Evolutionary conservation across 2,113 vertebrate species (phyloP), one percentile per base, ranked within the genome.

Genomic region (Tricholaema leucomelas): DNA sequence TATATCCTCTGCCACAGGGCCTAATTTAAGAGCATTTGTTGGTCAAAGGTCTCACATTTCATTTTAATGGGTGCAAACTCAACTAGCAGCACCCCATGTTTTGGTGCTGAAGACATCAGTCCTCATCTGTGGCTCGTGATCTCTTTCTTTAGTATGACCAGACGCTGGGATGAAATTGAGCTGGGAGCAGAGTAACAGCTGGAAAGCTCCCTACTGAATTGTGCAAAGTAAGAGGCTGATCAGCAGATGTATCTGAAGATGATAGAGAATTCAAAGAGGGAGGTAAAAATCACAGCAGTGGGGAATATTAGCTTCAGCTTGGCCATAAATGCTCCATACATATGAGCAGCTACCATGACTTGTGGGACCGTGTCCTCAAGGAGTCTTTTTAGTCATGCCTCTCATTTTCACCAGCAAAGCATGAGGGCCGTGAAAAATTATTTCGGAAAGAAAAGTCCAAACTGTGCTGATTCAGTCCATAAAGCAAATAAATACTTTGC

Each of bases 401-500:
- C 59, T 40, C 31, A 46, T 59, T 85, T 87, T 59, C 25, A 31
- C 36, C n/a, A 60, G 42, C 25, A 60, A 82, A 73, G 8, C 31
- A 59, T 87, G 38, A 13, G 46, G 25, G 11, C 42, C 73, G 56
- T 84, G n/a, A 60, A 46, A 66, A 64, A 15, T 27, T 52, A 59
- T 55, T 79, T 84, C 13, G 10, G 58, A 73, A 60, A 52, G 10
- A n/a, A 33, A 75, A 56, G 35, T 46, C 2, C 38, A 72, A 91
- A 84, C 38, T 60, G 27, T 74, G 36, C 48, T 78, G 85, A 59
- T 90, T 90, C 27, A 52, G 25, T 48, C 42, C 19, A 61, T 58
- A 70, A 86, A 93, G 59, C 52, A 87, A 92, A 74, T 82, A 85
- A 87, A 81, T 82, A 69, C 83, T 96, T 94, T 95, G 59, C 38